Evolutionary conservation across 1,140 invertebrate species (phyloP), one percentile per base, ranked within the genome.

Genomic region (Bombus affinis): DNA sequence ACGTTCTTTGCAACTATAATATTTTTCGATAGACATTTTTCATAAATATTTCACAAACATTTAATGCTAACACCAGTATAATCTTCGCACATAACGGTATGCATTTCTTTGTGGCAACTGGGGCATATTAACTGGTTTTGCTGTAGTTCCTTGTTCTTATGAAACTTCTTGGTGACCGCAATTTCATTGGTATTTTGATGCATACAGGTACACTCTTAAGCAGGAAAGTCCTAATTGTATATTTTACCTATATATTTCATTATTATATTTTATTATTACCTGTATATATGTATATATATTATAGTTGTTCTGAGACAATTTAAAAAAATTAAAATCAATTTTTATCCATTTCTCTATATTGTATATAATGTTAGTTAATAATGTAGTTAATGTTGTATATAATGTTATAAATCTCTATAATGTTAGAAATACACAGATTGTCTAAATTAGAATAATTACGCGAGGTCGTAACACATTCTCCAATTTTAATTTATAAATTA

Each of bases 61-160:
- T 80, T 47, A 25, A 25, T 15, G 25, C 12, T 72, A 80, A 80
- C 79, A 62, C 37, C 35, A 35, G 75, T 57, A 53, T 35, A 68
- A 71, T 59, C 18, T 57, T 57, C 44, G 6, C n/a, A 32, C 47
- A 8, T 85, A 81, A 81, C 83, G 83, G 83, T 71, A 81, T 81
- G 32, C 39, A n/a, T 65, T 81, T 85, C 83, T 72, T 81, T 53
- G 68, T 22, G 28, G 83, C 35, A 85, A 81, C 78, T 85, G 70
- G 68, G 68, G 78, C 83, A 81, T 80, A 74, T 81, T 81, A 84
- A 84, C 82, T 83, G 82, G 82, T 85, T 85, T 73, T 65, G n/a
- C 78, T 66, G 71, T 65, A 85, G 44, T 73, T 81, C 53, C 44
- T 66, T 42, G 37, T 74, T 74, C 78, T 73, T 73, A 66, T 62